Conservation (phyloP, 2,797 vertebrate species). For the Sandelia bainsii region DNA sequence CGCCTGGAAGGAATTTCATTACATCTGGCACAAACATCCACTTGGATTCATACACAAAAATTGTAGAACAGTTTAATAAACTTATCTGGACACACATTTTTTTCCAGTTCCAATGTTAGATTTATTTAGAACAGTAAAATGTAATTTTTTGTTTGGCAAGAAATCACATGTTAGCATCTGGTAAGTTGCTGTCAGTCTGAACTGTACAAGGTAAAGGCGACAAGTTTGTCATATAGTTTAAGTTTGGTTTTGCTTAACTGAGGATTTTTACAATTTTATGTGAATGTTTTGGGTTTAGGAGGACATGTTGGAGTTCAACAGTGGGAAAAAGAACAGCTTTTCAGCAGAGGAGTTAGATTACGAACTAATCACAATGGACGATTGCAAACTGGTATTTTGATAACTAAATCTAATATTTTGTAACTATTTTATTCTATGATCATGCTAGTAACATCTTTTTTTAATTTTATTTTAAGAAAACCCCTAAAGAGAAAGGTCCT, state of each 20-base stretch:
- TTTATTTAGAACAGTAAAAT: too few relatives aligned
- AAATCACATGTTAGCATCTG: too few relatives aligned
- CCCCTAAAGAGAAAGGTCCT: slow-evolving; percentile 24
- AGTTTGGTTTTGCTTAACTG: neutral
- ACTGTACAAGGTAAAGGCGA: slow-evolving; percentile 37
- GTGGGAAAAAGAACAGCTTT: slow-evolving; percentile 40
- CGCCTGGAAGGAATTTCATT: too few relatives aligned
- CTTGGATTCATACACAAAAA: too few relatives aligned
- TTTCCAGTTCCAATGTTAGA: too few relatives aligned
- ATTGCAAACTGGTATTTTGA: slow-evolving; percentile 55
- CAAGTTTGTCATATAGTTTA: neutral
- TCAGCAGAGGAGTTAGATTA: slow-evolving; percentile 40
- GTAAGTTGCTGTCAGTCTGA: too few relatives aligned
- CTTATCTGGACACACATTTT: too few relatives aligned
- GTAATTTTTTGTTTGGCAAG: too few relatives aligned
- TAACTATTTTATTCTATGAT: neutral
- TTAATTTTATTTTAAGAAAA: slow-evolving; percentile 45
- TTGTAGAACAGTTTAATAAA: too few relatives aligned
- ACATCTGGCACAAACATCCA: too few relatives aligned
- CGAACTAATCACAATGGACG: slow-evolving; percentile 17
- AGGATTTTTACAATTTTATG: neutral
- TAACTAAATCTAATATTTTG: neutral
- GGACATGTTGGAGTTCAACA: slow-evolving; percentile 16
- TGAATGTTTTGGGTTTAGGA: slow-evolving; percentile 33
- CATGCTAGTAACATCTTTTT: neutral